These are phyloP conservation scores for Paralichthys olivaceus DNA, from an alignment of 2,113 vertebrate genomes.

Conservation along the genomic window DNA sequence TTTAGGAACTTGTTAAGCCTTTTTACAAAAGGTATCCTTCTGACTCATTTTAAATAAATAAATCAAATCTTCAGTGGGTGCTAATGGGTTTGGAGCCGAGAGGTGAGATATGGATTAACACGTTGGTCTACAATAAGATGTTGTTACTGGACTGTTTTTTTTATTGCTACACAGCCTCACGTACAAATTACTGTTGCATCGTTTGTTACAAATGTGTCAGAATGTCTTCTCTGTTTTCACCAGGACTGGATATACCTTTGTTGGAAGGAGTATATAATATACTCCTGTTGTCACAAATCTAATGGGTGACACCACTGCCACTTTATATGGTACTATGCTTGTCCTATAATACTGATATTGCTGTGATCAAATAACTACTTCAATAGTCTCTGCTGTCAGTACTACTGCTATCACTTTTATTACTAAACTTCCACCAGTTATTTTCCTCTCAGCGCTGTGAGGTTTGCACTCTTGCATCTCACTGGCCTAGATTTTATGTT, in stretches of 20 bases:
- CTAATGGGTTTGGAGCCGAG: not conserved
- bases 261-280: not conserved
- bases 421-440: too few relatives aligned
- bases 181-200: not conserved
- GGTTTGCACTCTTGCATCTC: not conserved
- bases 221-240: too few relatives aligned
- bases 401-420: not conserved
- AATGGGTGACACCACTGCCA: not conserved
- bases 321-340: not conserved
- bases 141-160: not conserved
- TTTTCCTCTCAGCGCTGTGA: too few relatives aligned
- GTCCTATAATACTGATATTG: not conserved
- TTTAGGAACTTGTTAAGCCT: not conserved
- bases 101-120: not conserved
- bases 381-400: not conserved
- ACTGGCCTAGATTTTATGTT: slow-evolving; percentile 22
- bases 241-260: too few relatives aligned
- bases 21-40: not conserved
- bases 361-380: not conserved
- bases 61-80: not conserved
- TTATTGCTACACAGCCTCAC: not conserved
- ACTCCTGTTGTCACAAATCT: not conserved
- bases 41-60: too few relatives aligned
- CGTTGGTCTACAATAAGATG: not conserved
- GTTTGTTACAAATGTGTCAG: not conserved